phyloP scores from a whole-genome alignment of 1,140 invertebrate genomes.

The Xylocopa sonorina region DNA sequence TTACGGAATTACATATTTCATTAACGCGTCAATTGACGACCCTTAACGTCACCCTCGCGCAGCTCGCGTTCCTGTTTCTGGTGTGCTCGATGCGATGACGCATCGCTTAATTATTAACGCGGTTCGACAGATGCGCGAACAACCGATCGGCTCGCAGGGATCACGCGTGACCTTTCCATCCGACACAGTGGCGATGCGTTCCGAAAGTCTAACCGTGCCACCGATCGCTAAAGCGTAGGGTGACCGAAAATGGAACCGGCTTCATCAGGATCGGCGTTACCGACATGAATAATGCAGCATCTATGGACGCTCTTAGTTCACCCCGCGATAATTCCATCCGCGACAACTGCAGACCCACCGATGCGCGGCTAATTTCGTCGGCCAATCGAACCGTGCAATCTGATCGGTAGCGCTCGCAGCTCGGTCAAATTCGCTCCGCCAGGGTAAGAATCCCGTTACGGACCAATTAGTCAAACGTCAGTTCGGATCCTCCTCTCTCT shows the following conservation, averaged over 20 bases:
- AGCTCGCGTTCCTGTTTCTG: not conserved
- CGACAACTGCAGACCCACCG: not conserved
- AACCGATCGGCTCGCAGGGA: constrained; percentile 9
- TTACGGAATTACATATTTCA: too few species aligned
- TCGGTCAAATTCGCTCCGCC: constrained; percentile 5
- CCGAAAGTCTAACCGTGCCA: constrained; percentile 30
- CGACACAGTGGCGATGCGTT: constrained; percentile 11
- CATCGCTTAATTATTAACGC: constrained; percentile 64
- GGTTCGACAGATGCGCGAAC: constrained; percentile 58
- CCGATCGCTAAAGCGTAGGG: constrained; percentile 34
- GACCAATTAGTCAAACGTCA: constrained; percentile 44
- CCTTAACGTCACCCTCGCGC: too few species aligned
- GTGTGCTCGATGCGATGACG: constrained; percentile 40
- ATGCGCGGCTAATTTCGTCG: constrained; percentile 13
- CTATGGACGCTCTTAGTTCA: constrained; percentile 47
- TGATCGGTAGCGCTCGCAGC: not conserved
- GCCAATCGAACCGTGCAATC: not conserved
- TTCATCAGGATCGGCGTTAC: constrained; percentile 70
- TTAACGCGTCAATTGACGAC: too few species aligned
- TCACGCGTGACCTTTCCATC: constrained; percentile 61
- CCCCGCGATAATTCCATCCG: constrained; percentile 45
- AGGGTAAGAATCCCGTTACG: not conserved
- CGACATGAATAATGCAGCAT: constrained; percentile 80
- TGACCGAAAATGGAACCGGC: constrained; percentile 48
- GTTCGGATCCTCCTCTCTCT: constrained; percentile 22